Evolutionary conservation across 2,113 vertebrate species (phyloP), one percentile per base, ranked within the genome.

Genomic region (Nannospalax galili): DNA sequence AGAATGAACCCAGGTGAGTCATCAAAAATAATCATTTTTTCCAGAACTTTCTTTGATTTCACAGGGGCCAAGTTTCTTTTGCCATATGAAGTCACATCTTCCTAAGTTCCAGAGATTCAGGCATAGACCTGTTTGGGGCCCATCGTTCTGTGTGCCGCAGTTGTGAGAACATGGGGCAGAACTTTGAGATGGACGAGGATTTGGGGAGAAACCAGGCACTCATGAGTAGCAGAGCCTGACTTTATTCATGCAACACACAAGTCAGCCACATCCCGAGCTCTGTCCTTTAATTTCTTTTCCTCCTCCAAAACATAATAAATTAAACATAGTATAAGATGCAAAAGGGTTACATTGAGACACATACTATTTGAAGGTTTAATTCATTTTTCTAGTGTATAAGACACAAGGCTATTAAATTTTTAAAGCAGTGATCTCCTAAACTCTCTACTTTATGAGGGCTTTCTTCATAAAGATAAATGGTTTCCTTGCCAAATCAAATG

Each of bases 401-500:
- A 99, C 98, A 99, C 98, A 98, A 98, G 97, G 97, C 98, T 99
- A 99, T 99, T 99, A 99, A 98, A 99, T 98, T 99, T 99, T 99
- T 98, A 99, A 98, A 98, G 98, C 98, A 95, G 97, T 97, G 98
- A 98, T 99, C 98, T 98, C 98, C 98, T 99, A 98, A 99, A 99
- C 98, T 98, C 98, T 98, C 96, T 98, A 98, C 98, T 98, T 99
- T 98, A 99, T 99, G 99, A 99, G 98, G 98, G 98, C 98, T 98
- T 98, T 98, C 98, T 98, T 98, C 98, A 99, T 98, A 99, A 98
- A 99, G 98, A 99, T 99, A 98, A 99, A 99, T 99, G 98, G 98
- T 99, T 99, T 99, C 98, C 98, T 98, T 99, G 98, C 98, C 98
- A 98, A 99, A 99, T 98, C 98, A 98, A 99, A 99, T 99, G 99